Conservation (phyloP, 2,888 invertebrate genomes). For the Erebia epiphron region DNA sequence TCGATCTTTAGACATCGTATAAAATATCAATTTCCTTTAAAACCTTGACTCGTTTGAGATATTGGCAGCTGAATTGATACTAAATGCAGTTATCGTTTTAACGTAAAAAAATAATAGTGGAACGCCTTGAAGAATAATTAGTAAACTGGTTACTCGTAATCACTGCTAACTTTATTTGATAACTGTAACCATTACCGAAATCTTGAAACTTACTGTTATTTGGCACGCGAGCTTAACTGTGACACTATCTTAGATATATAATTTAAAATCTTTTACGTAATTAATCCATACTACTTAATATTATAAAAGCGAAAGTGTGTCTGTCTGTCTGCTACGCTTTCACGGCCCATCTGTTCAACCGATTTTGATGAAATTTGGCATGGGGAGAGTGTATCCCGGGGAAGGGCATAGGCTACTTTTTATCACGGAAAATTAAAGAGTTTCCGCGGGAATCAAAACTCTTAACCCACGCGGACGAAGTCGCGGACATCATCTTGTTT, state of each 20-base stretch:
- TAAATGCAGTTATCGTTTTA: conserved; percentile 33
- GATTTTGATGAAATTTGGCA: no score
- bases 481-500: no score
- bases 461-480: no score
- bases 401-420: no score
- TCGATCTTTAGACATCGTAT: not conserved
- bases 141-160: conserved; percentile 48
- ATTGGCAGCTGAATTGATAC: conserved; percentile 14
- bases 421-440: no score
- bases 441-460: no score
- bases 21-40: conserved; percentile 5
- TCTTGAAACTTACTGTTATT: conserved; percentile 33
- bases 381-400: no score
- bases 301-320: no score
- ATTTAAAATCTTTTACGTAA: not conserved
- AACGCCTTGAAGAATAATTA: conserved; percentile 46
- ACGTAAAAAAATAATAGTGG: conserved; percentile 43
- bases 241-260: not conserved
- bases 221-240: conserved; percentile 3
- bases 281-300: no score
- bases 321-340: no score
- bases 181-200: conserved; percentile 45
- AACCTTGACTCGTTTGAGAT: conserved; percentile 21
- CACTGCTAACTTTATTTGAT: conserved; percentile 44
- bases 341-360: no score